These are phyloP conservation scores for Anthoptus insignis DNA, from an alignment of 2,888 invertebrate genomes.

Conservation along the genomic window DNA sequence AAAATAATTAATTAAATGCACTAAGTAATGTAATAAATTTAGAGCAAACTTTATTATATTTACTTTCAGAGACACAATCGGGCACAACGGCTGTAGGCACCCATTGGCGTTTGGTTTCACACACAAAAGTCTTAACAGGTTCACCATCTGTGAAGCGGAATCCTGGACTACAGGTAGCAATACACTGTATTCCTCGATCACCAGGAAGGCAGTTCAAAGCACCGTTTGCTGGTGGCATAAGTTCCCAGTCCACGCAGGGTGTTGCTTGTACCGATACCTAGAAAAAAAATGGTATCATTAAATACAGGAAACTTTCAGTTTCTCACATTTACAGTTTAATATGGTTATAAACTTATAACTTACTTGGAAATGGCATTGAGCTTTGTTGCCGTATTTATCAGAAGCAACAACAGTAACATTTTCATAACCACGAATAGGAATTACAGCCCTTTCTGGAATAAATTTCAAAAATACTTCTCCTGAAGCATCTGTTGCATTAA, in stretches of 20 bases:
- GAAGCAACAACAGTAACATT: constrained; percentile 97
- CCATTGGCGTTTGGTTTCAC: constrained; percentile 94
- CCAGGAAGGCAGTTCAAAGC: constrained; percentile 95
- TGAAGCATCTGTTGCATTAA: constrained; percentile 95
- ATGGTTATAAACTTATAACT: constrained; percentile 30
- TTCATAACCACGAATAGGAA: constrained; percentile 95
- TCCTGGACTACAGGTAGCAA: constrained; percentile 96
- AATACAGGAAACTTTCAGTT: neutral
- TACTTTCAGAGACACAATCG: constrained; percentile 97
- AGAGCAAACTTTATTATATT: constrained; percentile 47
- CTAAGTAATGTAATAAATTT: neutral
- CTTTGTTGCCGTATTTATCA: constrained; percentile 95
- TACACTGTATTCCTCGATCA: constrained; percentile 94
- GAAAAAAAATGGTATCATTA: neutral
- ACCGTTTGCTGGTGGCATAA: constrained; percentile 96
- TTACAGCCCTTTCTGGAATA: constrained; percentile 94
- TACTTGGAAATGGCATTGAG: constrained; percentile 97
- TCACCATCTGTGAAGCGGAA: constrained; percentile 97
- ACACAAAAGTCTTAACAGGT: constrained; percentile 94
- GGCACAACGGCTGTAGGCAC: constrained; percentile 96
- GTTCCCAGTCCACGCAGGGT: constrained; percentile 98
- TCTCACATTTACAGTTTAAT: neutral
- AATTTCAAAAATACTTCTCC: constrained; percentile 95
- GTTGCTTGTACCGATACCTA: constrained; percentile 96
- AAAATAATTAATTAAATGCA: constrained; percentile 37